Evolutionary conservation across 2,113 vertebrate species (phyloP), one percentile per base, ranked within the genome.

Genomic region (Dinomys branickii): DNA sequence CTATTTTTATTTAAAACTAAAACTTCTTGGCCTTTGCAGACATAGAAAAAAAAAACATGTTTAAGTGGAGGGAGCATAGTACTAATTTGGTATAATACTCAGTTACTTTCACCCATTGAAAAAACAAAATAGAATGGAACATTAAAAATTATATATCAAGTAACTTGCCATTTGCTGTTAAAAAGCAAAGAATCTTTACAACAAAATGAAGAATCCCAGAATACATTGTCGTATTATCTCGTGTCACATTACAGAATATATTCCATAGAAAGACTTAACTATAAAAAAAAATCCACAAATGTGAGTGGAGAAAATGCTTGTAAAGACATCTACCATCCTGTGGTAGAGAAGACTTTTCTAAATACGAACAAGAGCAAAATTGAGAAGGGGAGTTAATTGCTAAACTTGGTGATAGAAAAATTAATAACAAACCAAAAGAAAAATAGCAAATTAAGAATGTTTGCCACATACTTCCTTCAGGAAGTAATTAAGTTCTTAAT

Each of bases 351-450:
- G 44, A 85, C 56, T 10, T 82, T 86, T 93, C 41, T 24, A 22
- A 52, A 7, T 63, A 30, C 54, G 8, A 52, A 41, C 33, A 92
- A 85, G 3, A 52, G 5, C 5, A 94, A 83, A 94, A 87, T 44
- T 91, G 41, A 33, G 41, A n/a, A 11, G 4, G 20, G 6, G 2
- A 85, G 44, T 65, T 78, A 52, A 59, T 71, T 85, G 63, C 19
- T 87, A 88, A 71, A 84, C 87, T 59, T 87, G 47, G 11, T 22
- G 87, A 83, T 38, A 89, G 71, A 94, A 89, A 85, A 88, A 19
- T 35, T 81, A 35, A 86, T 50, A 80, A 44, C 47, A 84, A 80
- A 83, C 71, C 52, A 58, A 88, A 91, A 88, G 26, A 52, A 26
- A 89, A 83, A 59, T 28, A 80, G 52, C 47, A 52, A 87, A 90